Conservation (phyloP, 2,888 invertebrate genomes). For the Cabera pusaria region DNA sequence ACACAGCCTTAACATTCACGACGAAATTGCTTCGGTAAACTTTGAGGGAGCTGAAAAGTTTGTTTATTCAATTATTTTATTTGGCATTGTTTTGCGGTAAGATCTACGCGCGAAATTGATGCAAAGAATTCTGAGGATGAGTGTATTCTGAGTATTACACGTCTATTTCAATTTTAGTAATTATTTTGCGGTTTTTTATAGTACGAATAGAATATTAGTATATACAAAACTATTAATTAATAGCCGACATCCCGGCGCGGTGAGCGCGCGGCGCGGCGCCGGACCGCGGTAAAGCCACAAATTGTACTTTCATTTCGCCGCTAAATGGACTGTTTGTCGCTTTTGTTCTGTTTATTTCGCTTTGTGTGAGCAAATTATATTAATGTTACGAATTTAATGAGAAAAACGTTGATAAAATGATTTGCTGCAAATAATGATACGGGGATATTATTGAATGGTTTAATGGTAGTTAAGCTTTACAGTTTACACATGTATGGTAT, state of each 20-base stretch:
- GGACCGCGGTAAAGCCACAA: slow-evolving; percentile 49
- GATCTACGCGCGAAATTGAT: slow-evolving; percentile 10
- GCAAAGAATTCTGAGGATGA: too few species aligned
- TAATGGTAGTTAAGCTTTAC: too few species aligned
- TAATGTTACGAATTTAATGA: slow-evolving; percentile 9
- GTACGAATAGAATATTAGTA: slow-evolving; percentile 11
- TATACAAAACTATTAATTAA: slow-evolving; percentile 7
- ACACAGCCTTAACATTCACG: slow-evolving; percentile 33
- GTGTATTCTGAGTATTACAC: too few species aligned
- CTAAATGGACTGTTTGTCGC: slow-evolving; percentile 58
- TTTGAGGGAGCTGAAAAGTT: slow-evolving; percentile 29
- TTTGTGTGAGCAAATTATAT: slow-evolving; percentile 11
- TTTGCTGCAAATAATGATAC: slow-evolving; percentile 5
- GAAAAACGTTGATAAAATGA: background rate
- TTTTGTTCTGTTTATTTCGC: slow-evolving; percentile 21
- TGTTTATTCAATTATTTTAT: slow-evolving; percentile 31
- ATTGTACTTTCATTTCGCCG: slow-evolving; percentile 63
- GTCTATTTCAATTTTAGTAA: too few species aligned
- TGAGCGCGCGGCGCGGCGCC: slow-evolving; percentile 29
- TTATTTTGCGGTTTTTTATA: too few species aligned
- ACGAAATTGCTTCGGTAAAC: slow-evolving; percentile 35
- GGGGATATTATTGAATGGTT: too few species aligned
- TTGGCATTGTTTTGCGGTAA: slow-evolving; percentile 28
- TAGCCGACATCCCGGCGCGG: slow-evolving; percentile 14
- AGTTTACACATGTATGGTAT: too few species aligned